A percentile compares a stretch with the other conserved stretches of the same genome.
phyloP scores from a whole-genome alignment of 2,888 invertebrate genomes.

The Cyrtodaria siliqua region DNA sequence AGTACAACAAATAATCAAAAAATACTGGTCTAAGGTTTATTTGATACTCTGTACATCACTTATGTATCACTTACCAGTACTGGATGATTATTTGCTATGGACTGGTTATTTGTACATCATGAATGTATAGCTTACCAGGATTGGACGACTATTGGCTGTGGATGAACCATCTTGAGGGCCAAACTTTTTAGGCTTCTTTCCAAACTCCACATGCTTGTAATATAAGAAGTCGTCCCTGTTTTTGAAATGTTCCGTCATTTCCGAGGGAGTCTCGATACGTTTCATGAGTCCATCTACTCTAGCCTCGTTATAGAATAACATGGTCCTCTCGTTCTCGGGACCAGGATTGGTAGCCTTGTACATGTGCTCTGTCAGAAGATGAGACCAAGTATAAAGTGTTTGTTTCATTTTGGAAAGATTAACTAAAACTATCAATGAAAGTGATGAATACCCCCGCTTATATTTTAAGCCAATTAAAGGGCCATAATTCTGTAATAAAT shows the following conservation, averaged over 20 bases:
- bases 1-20: no score
- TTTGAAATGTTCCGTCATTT: slow-evolving; percentile 84
- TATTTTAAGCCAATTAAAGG: no score
- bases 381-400: no score
- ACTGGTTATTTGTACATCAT: no score
- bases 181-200: slow-evolving; percentile 84
- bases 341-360: slow-evolving; percentile 83
- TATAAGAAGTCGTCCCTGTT: slow-evolving; percentile 84
- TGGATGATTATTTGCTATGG: no score
- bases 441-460: no score
- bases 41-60: no score
- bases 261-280: slow-evolving; percentile 83
- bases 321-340: slow-evolving; percentile 88
- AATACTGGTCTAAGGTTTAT: no score
- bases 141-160: slow-evolving; percentile 76
- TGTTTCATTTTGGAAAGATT: no score
- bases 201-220: slow-evolving; percentile 84
- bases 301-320: slow-evolving; percentile 88
- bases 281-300: slow-evolving; percentile 90
- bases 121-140: slow-evolving; percentile 67
- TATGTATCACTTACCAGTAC: no score
- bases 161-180: slow-evolving; percentile 82
- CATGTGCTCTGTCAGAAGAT: slow-evolving; percentile 84
- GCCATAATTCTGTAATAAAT: no score
- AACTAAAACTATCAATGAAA: no score